Evolutionary conservation across 2,888 invertebrate genomes (phyloP).

Genomic region (Folsomia manolachei): DNA sequence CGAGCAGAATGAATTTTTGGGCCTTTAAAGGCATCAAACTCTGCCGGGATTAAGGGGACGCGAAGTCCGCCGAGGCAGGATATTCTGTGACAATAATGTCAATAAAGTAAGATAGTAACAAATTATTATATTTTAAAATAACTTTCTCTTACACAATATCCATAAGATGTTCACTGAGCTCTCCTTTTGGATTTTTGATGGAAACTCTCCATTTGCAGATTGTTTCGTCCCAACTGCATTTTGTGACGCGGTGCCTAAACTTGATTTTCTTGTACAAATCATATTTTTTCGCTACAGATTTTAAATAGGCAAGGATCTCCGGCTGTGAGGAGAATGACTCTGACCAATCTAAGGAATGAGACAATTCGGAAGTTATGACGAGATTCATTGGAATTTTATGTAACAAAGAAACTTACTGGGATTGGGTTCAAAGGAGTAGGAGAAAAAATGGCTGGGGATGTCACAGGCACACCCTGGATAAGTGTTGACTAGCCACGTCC

Average conservation of each 20-base stretch:
- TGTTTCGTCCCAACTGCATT: conserved; percentile 29
- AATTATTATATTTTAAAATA: too few species aligned
- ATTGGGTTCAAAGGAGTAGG: conserved; percentile 27
- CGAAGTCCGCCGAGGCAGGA: conserved; percentile 30
- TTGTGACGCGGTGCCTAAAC: conserved; percentile 27
- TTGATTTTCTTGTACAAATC: conserved; percentile 35
- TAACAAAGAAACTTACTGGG: too few species aligned
- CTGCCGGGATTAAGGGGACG: conserved; percentile 28
- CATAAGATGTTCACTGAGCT: not conserved
- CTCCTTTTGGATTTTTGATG: not conserved
- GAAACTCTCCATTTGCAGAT: conserved; percentile 28
- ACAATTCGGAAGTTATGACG: too few species aligned
- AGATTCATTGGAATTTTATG: not conserved
- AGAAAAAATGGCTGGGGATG: conserved; percentile 18
- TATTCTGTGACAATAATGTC: too few species aligned
- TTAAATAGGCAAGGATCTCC: conserved; percentile 41
- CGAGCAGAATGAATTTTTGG: conserved; percentile 37
- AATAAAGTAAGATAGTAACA: too few species aligned
- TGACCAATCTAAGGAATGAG: conserved; percentile 44
- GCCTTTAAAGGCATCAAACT: conserved; percentile 30
- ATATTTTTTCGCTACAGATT: conserved; percentile 37
- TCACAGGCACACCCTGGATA: conserved; percentile 31
- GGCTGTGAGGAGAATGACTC: conserved; percentile 24
- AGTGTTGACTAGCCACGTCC: conserved; percentile 20
- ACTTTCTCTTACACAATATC: conserved; percentile 6